Evolutionary conservation across 2,113 vertebrate species (phyloP).

Genomic region (Scolopax mira): DNA sequence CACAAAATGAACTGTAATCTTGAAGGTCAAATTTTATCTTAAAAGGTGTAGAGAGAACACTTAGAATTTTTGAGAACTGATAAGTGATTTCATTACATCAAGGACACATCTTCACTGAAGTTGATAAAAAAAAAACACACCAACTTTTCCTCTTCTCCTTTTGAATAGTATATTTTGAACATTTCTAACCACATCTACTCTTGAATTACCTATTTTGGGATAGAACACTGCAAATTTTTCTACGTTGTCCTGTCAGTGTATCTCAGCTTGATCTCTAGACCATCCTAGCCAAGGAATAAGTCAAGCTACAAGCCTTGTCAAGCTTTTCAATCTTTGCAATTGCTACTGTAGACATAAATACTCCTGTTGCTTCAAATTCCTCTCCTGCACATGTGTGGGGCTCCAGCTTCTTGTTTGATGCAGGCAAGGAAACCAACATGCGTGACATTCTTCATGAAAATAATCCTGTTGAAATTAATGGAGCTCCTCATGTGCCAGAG

Average conservation of each 20-base stretch:
- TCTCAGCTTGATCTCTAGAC: background rate
- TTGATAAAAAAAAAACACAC: background rate
- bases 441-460: background rate
- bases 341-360: background rate
- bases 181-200: constrained; percentile 3
- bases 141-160: constrained; percentile 24
- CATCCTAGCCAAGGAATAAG: background rate
- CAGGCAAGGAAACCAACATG: background rate
- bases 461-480: background rate
- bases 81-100: constrained; percentile 13
- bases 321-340: background rate
- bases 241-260: background rate
- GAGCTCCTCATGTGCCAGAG: background rate
- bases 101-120: background rate
- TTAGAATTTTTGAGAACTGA: constrained; percentile 5
- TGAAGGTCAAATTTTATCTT: constrained; percentile 48
- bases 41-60: background rate
- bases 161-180: constrained; percentile 33
- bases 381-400: background rate
- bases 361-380: background rate
- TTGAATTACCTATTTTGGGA: background rate
- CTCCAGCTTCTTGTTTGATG: background rate
- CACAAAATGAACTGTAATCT: background rate
- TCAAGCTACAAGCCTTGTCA: background rate
- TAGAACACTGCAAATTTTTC: background rate